A percentile compares a stretch with the other conserved stretches of the same genome.
These are phyloP conservation scores for Syrrhaptes paradoxus DNA, from an alignment of 2,113 vertebrate genomes.

Conservation along the genomic window DNA sequence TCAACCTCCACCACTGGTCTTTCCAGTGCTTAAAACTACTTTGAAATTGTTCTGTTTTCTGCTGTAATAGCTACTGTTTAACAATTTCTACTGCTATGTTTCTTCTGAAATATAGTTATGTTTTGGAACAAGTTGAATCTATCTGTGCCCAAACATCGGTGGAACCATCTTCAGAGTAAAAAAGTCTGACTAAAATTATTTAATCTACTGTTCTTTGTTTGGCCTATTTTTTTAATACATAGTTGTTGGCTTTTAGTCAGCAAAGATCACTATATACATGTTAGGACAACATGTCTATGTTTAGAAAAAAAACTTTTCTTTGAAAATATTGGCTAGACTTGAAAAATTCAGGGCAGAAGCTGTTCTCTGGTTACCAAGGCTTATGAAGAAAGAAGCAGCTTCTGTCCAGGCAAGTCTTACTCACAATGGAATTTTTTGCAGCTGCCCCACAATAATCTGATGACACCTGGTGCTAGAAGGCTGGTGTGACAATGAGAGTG, in stretches of 20 bases:
- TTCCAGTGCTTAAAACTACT: not conserved
- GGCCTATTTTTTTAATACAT: not conserved
- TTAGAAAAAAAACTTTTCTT: not conserved
- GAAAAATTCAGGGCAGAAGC: not conserved
- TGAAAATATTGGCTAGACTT: slow-evolving; percentile 9
- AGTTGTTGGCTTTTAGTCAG: not conserved
- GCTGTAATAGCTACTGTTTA: not conserved
- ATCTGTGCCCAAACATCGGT: not conserved
- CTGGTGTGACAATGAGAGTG: not conserved
- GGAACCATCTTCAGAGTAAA: not conserved
- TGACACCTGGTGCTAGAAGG: not conserved
- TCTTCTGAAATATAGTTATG: not conserved
- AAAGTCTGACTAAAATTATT: not conserved
- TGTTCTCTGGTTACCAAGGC: not conserved
- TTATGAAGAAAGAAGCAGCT: not conserved
- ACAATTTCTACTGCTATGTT: not conserved
- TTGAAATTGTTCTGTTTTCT: not conserved
- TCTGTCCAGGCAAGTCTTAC: not conserved
- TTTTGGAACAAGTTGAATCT: not conserved
- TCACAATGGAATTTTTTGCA: not conserved
- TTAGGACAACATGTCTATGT: not conserved
- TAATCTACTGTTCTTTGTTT: not conserved
- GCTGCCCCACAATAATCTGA: not conserved
- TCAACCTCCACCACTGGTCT: not conserved
- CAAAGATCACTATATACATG: not conserved